A percentile compares a stretch with the other conserved stretches of the same genome.
Evolutionary conservation across 2,888 invertebrate species (phyloP).

Genomic region (Andricus curvator): DNA sequence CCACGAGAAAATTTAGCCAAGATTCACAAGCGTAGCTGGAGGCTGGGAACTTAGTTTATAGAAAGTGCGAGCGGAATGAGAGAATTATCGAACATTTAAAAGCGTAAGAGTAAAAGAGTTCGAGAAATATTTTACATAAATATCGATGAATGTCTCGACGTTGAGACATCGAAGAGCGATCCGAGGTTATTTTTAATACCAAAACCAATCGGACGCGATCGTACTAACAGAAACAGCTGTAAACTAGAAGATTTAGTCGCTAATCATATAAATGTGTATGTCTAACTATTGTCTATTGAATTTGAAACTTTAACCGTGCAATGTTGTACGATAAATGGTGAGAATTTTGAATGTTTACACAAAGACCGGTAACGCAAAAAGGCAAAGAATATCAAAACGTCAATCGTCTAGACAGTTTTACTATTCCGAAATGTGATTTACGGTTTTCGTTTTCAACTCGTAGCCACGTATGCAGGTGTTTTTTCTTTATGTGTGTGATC

Average conservation of each 20-base stretch:
- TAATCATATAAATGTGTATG: conserved; percentile 66
- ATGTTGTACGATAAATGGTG: conserved; percentile 37
- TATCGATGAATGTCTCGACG: conserved; percentile 45
- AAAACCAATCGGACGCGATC: conserved; percentile 76
- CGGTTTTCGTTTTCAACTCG: conserved; percentile 9
- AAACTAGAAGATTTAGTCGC: conserved; percentile 67
- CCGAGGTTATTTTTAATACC: conserved; percentile 79
- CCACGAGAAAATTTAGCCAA: conserved; percentile 67
- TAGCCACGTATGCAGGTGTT: conserved; percentile 19
- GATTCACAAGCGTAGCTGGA: conserved; percentile 68
- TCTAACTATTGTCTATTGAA: conserved; percentile 67
- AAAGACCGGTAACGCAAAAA: conserved; percentile 25
- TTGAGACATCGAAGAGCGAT: conserved; percentile 61
- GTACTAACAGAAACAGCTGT: conserved; percentile 49
- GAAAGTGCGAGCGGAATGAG: conserved; percentile 47
- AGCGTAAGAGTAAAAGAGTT: conserved; percentile 44
- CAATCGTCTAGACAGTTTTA: conserved; percentile 36
- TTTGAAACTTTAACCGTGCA: conserved; percentile 57
- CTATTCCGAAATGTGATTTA: conserved; percentile 22
- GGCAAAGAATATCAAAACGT: conserved; percentile 40
- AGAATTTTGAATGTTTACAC: conserved; percentile 49
- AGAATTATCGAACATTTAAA: conserved; percentile 38
- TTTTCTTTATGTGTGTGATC: conserved; percentile 17
- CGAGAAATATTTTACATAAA: conserved; percentile 53
- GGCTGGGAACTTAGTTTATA: conserved; percentile 67